These are phyloP conservation scores for Branchellion lobata DNA, from an alignment of 2,888 invertebrate species.

Conservation along the genomic window DNA sequence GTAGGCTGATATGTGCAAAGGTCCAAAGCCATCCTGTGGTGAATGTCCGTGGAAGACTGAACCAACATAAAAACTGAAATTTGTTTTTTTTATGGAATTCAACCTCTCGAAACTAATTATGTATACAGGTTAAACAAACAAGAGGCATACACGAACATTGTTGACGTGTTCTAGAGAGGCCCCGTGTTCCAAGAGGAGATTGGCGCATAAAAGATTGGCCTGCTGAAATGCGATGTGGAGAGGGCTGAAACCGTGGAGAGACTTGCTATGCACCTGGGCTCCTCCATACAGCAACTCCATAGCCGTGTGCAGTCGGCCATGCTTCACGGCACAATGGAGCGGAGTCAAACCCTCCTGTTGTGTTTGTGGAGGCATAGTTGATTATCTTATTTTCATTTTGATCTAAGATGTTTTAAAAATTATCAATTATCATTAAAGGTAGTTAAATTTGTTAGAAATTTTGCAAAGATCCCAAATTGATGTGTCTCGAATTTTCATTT, in stretches of 20 bases:
- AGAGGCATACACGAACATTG: background rate
- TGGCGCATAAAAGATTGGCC: background rate
- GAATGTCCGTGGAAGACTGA: background rate
- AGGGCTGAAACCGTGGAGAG: background rate
- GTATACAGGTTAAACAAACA: no score
- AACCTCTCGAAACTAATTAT: no score
- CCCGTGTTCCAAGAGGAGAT: background rate
- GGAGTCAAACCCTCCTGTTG: slow-evolving; percentile 1
- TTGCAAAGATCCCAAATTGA: background rate
- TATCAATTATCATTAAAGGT: no score
- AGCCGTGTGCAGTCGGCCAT: background rate
- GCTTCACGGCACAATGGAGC: background rate
- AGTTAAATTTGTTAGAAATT: background rate
- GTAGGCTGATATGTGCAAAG: background rate
- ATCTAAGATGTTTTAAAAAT: no score
- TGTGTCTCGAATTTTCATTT: background rate
- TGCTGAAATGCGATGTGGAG: background rate
- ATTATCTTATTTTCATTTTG: background rate
- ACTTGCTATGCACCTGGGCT: background rate
- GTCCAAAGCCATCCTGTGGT: background rate
- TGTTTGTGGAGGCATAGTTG: background rate
- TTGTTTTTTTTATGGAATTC: no score
- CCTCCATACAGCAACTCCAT: background rate
- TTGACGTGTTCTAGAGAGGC: background rate
- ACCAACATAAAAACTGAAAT: background rate